These are phyloP conservation scores for Leptoteleia sp. DNA, from an alignment of 1,140 invertebrate genomes.

Conservation along the genomic window DNA sequence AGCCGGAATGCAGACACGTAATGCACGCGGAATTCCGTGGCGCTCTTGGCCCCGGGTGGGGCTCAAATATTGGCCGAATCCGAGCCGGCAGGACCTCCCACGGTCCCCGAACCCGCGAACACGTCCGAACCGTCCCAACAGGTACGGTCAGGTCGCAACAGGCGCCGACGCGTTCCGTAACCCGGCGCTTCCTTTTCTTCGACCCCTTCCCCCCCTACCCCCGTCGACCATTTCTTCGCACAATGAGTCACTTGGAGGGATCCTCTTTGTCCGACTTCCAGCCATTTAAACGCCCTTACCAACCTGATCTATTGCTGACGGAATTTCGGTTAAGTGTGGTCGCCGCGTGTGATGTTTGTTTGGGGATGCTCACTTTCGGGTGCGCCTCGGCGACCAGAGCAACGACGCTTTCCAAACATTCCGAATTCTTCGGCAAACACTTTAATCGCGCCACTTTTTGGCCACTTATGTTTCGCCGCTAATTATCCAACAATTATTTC, in stretches of 20 bases:
- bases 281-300: constrained; percentile 29
- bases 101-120: constrained; percentile 59
- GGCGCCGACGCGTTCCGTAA: constrained; percentile 45
- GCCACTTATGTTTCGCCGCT: no score
- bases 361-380: neutral
- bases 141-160: constrained; percentile 64
- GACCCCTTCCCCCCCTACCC: constrained; percentile 12
- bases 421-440: neutral
- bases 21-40: constrained; percentile 73
- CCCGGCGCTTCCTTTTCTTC: constrained; percentile 42
- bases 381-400: neutral
- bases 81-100: constrained; percentile 73
- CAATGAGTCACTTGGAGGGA: constrained; percentile 35
- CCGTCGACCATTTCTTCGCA: constrained; percentile 1
- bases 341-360: constrained; percentile 11
- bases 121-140: constrained; percentile 53
- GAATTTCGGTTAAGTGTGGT: constrained; percentile 22
- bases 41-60: constrained; percentile 63
- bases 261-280: constrained; percentile 29
- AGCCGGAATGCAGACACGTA: constrained; percentile 80
- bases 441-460: neutral
- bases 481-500: neutral
- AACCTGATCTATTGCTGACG: constrained; percentile 5
- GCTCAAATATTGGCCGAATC: constrained; percentile 76
- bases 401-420: neutral